Percentiles rank a stretch among this genome's conserved stretches.
phyloP scores from a whole-genome alignment of 2,888 invertebrate species.

The Cepaea hortensis region DNA sequence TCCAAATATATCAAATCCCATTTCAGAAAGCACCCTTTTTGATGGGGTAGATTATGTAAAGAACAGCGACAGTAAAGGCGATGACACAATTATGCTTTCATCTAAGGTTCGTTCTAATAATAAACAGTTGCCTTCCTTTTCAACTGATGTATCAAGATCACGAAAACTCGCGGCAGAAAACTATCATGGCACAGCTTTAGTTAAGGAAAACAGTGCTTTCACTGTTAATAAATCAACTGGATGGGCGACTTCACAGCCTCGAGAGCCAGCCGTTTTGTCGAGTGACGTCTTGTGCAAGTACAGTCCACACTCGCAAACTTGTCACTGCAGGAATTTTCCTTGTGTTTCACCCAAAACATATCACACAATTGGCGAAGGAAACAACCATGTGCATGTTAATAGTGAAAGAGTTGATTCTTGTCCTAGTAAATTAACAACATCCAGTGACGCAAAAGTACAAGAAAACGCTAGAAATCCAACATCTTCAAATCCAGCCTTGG shows the following conservation, averaged over 20 bases:
- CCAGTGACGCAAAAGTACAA: background rate
- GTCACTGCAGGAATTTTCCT: conserved; percentile 62
- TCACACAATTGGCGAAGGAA: conserved; percentile 57
- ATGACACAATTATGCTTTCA: background rate
- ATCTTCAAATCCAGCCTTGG: no score
- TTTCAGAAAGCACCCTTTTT: no score
- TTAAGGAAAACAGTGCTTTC: background rate
- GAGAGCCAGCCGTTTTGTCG: background rate
- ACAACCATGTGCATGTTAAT: background rate
- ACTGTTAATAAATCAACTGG: background rate
- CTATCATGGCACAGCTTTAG: background rate
- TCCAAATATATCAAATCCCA: background rate
- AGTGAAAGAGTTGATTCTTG: background rate
- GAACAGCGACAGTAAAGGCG: no score
- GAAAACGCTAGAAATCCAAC: background rate
- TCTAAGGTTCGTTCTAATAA: background rate
- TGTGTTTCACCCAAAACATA: conserved; percentile 62
- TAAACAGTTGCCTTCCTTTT: background rate
- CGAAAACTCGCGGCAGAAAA: background rate
- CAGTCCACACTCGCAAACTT: background rate
- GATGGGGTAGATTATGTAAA: background rate
- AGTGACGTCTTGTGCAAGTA: conserved; percentile 1
- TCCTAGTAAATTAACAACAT: background rate
- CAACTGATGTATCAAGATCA: background rate
- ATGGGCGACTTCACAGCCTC: background rate